Evolutionary conservation across 2,113 vertebrate species (phyloP), one percentile per base, ranked within the genome.

Genomic region (Jacana jacana): DNA sequence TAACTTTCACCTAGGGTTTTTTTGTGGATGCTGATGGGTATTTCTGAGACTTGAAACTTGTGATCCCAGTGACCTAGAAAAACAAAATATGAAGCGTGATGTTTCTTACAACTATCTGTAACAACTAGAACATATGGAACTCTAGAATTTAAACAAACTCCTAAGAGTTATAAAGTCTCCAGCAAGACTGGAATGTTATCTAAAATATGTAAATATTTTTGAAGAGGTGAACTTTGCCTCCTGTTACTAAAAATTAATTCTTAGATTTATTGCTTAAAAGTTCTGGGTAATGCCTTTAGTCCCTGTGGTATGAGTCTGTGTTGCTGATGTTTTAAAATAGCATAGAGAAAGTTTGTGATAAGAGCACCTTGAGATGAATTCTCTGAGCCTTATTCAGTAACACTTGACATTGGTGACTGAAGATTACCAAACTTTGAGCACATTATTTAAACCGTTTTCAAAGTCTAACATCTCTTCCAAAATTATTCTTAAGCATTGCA

Each of bases 401-500:
- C 31, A 25, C 17, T 40, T 37, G 25, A 28, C 58, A 48, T 49
- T 2, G 1, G 13, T 80, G 31, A 63, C 18, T 73, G 63, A 77
- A 46, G 48, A 35, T 80, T 39, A 57, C 10, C 5, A 13, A 72
- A 63, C 30, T 49, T n/a, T 24, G 52, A 87, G 37, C 17, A 70
- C 54, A 13, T 42, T 7, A 17, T 14, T 76, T 33, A 18, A 66
- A 51, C 39, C n/a, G 20, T 65, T 90, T 85, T 66, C 51, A 89
- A 44, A 55, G 23, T 70, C 40, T 96, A 89, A 96, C 63, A 37
- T 31, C 7, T 76, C 52, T 89, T 83, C 46, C 33, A 48, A 86
- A 82, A 55, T 69, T 93, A 2, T 77, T 75, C 84, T 94, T 24
- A 96, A 99, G 99, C 98, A 9, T 96, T 99, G 90, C 98, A 97